Conservation (phyloP, 2,888 invertebrate genomes). For the Brachynemurus nebulosus region DNA sequence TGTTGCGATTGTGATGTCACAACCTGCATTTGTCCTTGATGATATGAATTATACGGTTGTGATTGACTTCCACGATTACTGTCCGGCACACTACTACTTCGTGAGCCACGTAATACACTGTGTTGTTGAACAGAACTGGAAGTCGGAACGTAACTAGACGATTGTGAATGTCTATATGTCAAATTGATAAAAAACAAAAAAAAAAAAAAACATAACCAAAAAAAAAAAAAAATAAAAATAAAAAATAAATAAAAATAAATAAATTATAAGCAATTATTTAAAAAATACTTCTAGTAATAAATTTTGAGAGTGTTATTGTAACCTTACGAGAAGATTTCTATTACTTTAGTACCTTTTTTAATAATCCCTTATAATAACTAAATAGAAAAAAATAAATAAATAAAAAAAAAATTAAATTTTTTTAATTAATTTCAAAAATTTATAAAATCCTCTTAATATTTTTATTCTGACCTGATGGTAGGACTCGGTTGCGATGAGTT, state of each 20-base stretch:
- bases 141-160: conserved; percentile 2
- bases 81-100: conserved; percentile 25
- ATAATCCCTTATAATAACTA: no score
- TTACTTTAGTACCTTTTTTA: no score
- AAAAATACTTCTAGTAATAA: not conserved
- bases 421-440: not conserved
- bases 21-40: conserved; percentile 27
- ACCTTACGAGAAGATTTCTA: no score
- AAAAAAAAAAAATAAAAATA: not conserved
- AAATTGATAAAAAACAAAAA: not conserved
- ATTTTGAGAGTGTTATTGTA: no score
- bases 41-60: conserved; percentile 26
- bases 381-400: no score
- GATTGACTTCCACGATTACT: conserved; percentile 27
- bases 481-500: conserved; percentile 29
- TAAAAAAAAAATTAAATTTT: not conserved
- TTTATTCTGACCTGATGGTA: conserved; percentile 28
- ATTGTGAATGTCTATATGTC: conserved; percentile 7
- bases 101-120: conserved; percentile 4
- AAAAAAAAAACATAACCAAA: not conserved
- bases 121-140: conserved; percentile 3
- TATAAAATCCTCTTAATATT: not conserved
- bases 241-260: not conserved
- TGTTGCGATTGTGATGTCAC: conserved; percentile 17
- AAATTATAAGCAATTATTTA: not conserved